Conservation (phyloP, 92 coral and sea anemone genomes). For the Zoanthus sociatus region DNA sequence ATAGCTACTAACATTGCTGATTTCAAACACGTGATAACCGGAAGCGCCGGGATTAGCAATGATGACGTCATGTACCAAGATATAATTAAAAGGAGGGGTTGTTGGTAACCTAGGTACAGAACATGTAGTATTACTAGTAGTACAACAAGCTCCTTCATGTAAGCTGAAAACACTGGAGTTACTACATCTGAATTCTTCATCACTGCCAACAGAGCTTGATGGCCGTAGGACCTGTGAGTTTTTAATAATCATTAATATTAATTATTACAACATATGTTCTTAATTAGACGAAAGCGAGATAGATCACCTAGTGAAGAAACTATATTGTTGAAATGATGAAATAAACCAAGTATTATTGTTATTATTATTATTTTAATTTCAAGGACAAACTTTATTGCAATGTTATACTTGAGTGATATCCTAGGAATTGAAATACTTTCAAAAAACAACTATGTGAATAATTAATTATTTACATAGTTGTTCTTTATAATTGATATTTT, state of each 20-base stretch:
- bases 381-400: too few species aligned
- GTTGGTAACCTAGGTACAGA: not conserved
- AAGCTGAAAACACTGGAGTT: not conserved
- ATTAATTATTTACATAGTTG: too few species aligned
- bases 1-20: constrained; percentile 6
- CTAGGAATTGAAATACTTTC: too few species aligned
- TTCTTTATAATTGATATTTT: too few species aligned
- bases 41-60: not conserved
- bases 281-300: too few species aligned
- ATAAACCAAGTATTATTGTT: too few species aligned
- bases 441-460: too few species aligned
- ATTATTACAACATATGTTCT: not conserved
- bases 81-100: constrained; percentile 25
- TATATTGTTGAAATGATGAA: too few species aligned
- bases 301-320: too few species aligned
- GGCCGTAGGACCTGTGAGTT: constrained; percentile 30
- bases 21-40: constrained; percentile 29
- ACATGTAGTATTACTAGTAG: not conserved
- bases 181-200: not conserved
- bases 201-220: not conserved
- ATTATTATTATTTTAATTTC: too few species aligned
- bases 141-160: constrained; percentile 3
- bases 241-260: too few species aligned
- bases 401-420: too few species aligned
- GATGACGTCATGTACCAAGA: constrained; percentile 28